phyloP scores from a whole-genome alignment of 2,797 vertebrate species.

The Tokudaia tokunoshimensis region DNA sequence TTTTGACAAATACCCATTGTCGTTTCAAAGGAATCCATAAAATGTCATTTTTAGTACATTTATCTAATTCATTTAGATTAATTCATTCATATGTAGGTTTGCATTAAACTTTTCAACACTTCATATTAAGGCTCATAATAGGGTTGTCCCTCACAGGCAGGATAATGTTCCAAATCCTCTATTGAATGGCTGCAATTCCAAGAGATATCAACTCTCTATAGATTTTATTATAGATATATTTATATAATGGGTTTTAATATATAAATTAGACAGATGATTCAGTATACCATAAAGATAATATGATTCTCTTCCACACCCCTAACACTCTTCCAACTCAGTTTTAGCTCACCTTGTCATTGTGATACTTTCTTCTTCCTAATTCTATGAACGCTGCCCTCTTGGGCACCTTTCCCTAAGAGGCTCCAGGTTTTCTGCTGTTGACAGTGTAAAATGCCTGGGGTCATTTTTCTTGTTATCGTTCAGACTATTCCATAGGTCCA shows the following conservation, averaged over 20 bases:
- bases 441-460: background rate
- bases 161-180: background rate
- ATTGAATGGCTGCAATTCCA: background rate
- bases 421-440: background rate
- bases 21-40: constrained; percentile 15
- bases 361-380: background rate
- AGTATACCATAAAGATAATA: background rate
- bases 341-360: background rate
- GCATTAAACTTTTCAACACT: background rate
- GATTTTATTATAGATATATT: background rate
- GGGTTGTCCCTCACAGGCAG: background rate
- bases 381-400: background rate
- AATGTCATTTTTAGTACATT: constrained; percentile 14
- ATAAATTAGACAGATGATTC: background rate
- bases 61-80: constrained; percentile 28
- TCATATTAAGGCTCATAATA: background rate
- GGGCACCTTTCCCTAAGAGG: background rate
- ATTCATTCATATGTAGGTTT: constrained; percentile 32
- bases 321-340: background rate
- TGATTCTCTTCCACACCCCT: accelerated
- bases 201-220: too few relatives aligned
- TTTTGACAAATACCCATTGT: background rate
- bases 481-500: background rate
- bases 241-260: background rate
- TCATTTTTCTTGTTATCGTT: background rate